Conservation (phyloP, 2,113 vertebrate genomes). For the Pangasianodon hypophthalmus region DNA sequence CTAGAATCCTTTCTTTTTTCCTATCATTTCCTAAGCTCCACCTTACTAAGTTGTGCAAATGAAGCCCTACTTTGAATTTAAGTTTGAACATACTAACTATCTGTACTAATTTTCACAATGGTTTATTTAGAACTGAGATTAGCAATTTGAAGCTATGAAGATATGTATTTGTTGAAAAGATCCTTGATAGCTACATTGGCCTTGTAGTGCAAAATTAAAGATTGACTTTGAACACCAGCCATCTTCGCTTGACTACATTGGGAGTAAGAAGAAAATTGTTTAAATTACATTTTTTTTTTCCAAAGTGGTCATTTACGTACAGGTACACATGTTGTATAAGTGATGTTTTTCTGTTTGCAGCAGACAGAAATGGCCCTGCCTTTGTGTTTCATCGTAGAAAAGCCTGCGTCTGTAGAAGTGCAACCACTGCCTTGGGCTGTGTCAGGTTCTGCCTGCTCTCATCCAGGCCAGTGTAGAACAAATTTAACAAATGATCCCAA, state of each 20-base stretch:
- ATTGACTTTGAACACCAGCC: background rate
- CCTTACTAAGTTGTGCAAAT: no score
- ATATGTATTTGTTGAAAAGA: background rate
- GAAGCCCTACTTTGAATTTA: background rate
- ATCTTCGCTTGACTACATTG: background rate
- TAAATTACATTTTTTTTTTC: background rate
- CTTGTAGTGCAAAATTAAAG: background rate
- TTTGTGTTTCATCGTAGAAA: background rate
- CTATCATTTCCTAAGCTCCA: background rate
- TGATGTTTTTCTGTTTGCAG: background rate
- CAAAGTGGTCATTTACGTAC: background rate
- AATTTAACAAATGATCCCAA: conserved; percentile 11
- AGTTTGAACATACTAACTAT: background rate
- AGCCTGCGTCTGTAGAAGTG: background rate
- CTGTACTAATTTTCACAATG: background rate
- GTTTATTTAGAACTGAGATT: background rate
- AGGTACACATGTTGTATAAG: background rate
- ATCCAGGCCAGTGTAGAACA: background rate
- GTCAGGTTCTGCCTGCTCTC: background rate
- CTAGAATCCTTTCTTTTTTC: background rate
- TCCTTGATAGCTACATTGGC: background rate
- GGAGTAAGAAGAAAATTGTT: no score
- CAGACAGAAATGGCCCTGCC: background rate
- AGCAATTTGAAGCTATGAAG: background rate
- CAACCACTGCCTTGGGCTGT: background rate